A percentile compares a stretch with the other conserved stretches of the same genome.
Conservation (phyloP, 1,140 invertebrate genomes). For the Popillia japonica region DNA sequence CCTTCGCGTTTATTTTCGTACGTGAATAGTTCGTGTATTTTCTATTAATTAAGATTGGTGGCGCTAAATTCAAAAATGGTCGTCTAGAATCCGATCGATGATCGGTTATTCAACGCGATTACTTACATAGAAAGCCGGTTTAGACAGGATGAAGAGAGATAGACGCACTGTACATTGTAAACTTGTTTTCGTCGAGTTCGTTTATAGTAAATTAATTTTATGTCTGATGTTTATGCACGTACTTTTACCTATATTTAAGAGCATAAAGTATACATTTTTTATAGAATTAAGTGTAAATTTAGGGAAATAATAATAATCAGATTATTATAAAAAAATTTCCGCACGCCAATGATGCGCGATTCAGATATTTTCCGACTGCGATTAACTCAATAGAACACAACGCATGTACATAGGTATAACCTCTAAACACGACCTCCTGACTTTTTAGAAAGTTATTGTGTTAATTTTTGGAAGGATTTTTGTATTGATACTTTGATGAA, state of each 20-base stretch:
- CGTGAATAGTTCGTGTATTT: not conserved
- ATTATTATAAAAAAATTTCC: not conserved
- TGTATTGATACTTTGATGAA: not conserved
- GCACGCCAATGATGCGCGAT: not conserved
- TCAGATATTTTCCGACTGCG: not conserved
- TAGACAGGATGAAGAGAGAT: constrained; percentile 50
- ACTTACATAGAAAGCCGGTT: constrained; percentile 34
- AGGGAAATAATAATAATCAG: not conserved
- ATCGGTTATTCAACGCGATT: constrained; percentile 3
- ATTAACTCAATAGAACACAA: not conserved
- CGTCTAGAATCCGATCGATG: constrained; percentile 42
- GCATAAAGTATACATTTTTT: not conserved
- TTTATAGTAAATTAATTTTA: constrained; percentile 36
- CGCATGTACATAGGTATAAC: not conserved
- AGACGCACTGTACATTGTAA: constrained; percentile 42
- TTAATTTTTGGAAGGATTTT: not conserved
- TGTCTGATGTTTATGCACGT: not conserved
- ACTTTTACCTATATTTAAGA: not conserved
- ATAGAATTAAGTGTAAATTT: not conserved
- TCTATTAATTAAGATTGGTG: not conserved
- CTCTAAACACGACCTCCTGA: not conserved
- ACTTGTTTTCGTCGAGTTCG: constrained; percentile 51
- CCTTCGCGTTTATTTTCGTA: not conserved
- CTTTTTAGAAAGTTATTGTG: constrained; percentile 8
- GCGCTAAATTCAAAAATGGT: constrained; percentile 38